A percentile compares a stretch with the other conserved stretches of the same genome.
phyloP scores from a whole-genome alignment of 1,140 invertebrate genomes.

The Ceratoteleas bidentatus region DNA sequence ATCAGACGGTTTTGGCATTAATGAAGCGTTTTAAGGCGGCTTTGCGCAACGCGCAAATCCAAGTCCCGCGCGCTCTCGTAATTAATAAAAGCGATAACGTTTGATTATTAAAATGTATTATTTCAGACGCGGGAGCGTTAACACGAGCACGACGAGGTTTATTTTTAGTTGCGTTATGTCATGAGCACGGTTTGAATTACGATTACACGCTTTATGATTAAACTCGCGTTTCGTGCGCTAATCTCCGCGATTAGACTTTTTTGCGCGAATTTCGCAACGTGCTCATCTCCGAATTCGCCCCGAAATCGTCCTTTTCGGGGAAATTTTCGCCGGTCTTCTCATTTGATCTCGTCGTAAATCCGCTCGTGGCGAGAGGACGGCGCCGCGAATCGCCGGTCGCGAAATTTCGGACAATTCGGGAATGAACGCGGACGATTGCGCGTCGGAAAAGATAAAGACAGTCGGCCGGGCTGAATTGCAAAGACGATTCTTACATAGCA shows the following conservation, averaged over 20 bases:
- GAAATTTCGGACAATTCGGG: background rate
- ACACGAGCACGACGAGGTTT: constrained; percentile 16
- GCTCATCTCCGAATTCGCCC: no score
- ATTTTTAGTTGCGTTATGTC: constrained; percentile 60
- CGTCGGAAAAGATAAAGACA: background rate
- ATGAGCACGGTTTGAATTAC: constrained; percentile 52
- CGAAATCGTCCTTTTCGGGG: no score
- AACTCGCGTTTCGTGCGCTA: constrained; percentile 25
- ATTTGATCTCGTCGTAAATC: no score
- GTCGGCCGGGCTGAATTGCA: constrained; percentile 59
- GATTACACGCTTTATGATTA: constrained; percentile 46
- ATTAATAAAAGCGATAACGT: constrained; percentile 45
- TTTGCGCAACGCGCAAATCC: constrained; percentile 45
- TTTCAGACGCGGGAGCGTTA: constrained; percentile 21
- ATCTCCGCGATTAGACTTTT: no score
- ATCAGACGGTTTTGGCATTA: constrained; percentile 45
- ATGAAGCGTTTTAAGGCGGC: constrained; percentile 39
- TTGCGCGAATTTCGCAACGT: no score
- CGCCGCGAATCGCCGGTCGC: no score
- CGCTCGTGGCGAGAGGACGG: no score
- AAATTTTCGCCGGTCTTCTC: no score
- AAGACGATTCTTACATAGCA: constrained; percentile 68
- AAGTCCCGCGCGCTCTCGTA: constrained; percentile 9
- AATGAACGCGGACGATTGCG: background rate
- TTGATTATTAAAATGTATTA: constrained; percentile 44